These are phyloP conservation scores for Meganola albula DNA, from an alignment of 2,888 invertebrate species.

Conservation along the genomic window DNA sequence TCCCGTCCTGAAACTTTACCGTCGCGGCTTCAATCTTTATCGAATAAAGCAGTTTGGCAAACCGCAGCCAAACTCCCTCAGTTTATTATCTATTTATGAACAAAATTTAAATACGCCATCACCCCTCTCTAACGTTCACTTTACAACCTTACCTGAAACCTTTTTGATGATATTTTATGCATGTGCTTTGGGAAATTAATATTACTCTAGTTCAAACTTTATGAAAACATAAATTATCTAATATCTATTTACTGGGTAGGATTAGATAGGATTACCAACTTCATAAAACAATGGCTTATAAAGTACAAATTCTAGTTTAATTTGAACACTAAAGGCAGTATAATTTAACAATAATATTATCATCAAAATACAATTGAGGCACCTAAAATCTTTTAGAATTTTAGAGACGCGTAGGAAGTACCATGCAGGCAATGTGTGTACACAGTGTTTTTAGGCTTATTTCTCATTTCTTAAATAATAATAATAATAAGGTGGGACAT, in stretches of 20 bases:
- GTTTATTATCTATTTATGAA: constrained; percentile 66
- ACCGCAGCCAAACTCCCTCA: constrained; percentile 48
- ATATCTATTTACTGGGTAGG: neutral
- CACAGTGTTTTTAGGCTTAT: no score
- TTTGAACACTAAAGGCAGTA: no score
- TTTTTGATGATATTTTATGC: constrained; percentile 28
- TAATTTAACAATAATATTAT: no score
- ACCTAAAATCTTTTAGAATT: no score
- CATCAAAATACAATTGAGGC: no score
- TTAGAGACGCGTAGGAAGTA: no score
- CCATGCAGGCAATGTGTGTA: no score
- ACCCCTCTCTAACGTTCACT: constrained; percentile 29
- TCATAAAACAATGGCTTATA: no score
- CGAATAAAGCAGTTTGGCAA: constrained; percentile 62
- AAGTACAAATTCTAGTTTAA: no score
- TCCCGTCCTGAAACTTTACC: constrained; percentile 30
- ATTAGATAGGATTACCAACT: no score
- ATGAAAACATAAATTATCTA: neutral
- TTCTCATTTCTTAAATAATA: no score
- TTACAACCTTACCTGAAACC: constrained; percentile 24
- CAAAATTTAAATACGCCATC: constrained; percentile 53
- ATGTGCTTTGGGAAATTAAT: constrained; percentile 15
- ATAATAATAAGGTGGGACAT: no score
- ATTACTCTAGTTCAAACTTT: neutral
- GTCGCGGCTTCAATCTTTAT: constrained; percentile 56